These are phyloP conservation scores for Myiotriccus ornatus DNA, from an alignment of 2,797 vertebrate species.

Conservation along the genomic window DNA sequence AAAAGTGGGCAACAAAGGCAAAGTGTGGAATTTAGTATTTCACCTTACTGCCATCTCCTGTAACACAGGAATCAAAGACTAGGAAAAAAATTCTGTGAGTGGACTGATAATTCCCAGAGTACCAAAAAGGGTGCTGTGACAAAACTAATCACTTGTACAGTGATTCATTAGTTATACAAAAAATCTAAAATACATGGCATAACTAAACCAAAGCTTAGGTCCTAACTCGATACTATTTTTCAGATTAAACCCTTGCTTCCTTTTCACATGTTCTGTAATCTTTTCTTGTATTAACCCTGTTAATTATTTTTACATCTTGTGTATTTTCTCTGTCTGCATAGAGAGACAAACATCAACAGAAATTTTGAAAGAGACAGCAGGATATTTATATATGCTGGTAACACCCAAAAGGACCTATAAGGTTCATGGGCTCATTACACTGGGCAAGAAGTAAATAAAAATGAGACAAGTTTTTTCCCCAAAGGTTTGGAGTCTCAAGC, in stretches of 20 bases:
- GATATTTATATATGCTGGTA: not conserved
- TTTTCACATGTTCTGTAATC: not conserved
- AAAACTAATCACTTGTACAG: not conserved
- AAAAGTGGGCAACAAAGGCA: conserved; percentile 9
- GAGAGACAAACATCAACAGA: not conserved
- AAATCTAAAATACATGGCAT: not conserved
- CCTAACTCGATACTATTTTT: not conserved
- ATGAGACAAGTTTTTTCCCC: not conserved
- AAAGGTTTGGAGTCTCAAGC: not conserved
- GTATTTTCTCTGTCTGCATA: not conserved
- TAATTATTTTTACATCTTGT: not conserved
- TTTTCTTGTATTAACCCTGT: not conserved
- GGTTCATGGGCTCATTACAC: not conserved
- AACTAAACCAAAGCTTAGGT: not conserved
- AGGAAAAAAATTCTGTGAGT: not conserved
- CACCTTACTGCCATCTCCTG: not conserved
- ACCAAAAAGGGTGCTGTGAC: not conserved
- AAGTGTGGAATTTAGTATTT: not conserved
- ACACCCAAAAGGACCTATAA: not conserved
- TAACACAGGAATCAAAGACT: not conserved
- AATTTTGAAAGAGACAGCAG: not conserved
- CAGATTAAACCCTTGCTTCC: not conserved
- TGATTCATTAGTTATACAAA: not conserved
- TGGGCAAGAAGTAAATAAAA: not conserved
- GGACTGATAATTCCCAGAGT: not conserved